These are phyloP conservation scores for Thecocarcelia acutangulata DNA, from an alignment of 2,888 invertebrate genomes.

Conservation along the genomic window DNA sequence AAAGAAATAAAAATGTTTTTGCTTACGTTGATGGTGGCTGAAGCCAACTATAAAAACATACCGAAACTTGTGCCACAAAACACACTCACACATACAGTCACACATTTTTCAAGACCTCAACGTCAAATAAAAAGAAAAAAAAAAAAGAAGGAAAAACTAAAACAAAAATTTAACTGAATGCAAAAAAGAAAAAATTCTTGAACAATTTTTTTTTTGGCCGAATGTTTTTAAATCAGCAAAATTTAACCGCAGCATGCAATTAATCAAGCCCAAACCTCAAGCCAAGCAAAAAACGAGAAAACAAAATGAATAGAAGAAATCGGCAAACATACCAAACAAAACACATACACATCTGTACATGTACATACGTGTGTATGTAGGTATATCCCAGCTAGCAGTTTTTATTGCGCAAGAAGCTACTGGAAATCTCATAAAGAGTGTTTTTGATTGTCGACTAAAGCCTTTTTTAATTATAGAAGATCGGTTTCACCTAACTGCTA, in stretches of 20 bases:
- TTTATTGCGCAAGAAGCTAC: too few relatives aligned
- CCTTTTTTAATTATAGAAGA: too few relatives aligned
- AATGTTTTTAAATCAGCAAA: slow-evolving; percentile 70
- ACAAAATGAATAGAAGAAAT: slow-evolving; percentile 35
- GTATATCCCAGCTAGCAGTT: too few relatives aligned
- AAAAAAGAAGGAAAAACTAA: slow-evolving; percentile 12
- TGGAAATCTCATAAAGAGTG: too few relatives aligned
- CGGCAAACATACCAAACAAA: slow-evolving; percentile 45
- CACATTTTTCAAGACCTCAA: slow-evolving; percentile 39
- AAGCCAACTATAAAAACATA: slow-evolving; percentile 31
- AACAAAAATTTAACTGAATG: slow-evolving; percentile 53
- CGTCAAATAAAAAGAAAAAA: slow-evolving; percentile 21
- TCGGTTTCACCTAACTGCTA: too few relatives aligned
- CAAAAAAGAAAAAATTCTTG: slow-evolving; percentile 54
- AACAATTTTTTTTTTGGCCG: slow-evolving; percentile 14
- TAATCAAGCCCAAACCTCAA: slow-evolving; percentile 71
- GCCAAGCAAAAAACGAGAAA: slow-evolving; percentile 52
- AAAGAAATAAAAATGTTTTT: slow-evolving; percentile 44
- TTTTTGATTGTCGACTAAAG: too few relatives aligned
- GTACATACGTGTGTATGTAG: too few relatives aligned
- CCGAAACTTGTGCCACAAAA: slow-evolving; percentile 45
- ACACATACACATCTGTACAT: background rate
- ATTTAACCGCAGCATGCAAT: slow-evolving; percentile 72
- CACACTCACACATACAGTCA: slow-evolving; percentile 13
- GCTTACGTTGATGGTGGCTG: slow-evolving; percentile 47